These are phyloP conservation scores for Xenopus tropicalis DNA, from an alignment of 2,113 vertebrate genomes.

Conservation along the genomic window DNA sequence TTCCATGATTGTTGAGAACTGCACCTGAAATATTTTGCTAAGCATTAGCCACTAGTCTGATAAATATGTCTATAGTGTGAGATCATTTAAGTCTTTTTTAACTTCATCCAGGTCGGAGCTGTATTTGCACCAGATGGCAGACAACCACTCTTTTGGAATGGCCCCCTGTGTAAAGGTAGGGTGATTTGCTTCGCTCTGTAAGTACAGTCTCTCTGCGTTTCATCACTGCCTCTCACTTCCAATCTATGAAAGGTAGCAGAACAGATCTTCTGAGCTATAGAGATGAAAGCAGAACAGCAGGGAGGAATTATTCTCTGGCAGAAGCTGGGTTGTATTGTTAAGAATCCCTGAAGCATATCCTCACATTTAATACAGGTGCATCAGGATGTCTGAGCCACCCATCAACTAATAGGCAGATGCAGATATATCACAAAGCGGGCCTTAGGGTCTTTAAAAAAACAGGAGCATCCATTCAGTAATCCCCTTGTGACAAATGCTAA, in stretches of 20 bases:
- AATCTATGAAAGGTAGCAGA: background rate
- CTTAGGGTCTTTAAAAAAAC: background rate
- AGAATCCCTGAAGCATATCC: background rate
- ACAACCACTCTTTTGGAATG: constrained; percentile 81
- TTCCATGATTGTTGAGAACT: no score
- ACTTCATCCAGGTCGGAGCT: constrained; percentile 74
- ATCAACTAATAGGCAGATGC: background rate
- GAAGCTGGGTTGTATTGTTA: background rate
- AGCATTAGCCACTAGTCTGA: no score
- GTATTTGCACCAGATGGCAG: constrained; percentile 77
- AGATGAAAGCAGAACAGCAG: background rate
- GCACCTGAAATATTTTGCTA: no score
- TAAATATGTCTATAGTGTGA: no score
- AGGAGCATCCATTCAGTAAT: no score
- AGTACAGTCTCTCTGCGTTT: background rate
- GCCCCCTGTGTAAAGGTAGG: constrained; percentile 73
- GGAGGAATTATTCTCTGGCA: background rate
- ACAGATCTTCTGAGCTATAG: background rate
- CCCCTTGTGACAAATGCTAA: no score
- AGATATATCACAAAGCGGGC: background rate
- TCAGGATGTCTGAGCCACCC: background rate
- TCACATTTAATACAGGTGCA: background rate
- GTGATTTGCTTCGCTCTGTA: background rate
- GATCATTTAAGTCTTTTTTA: background rate
- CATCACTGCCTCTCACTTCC: background rate